These are phyloP conservation scores for Scleropages formosus DNA, from an alignment of 2,797 vertebrate species.

Conservation along the genomic window DNA sequence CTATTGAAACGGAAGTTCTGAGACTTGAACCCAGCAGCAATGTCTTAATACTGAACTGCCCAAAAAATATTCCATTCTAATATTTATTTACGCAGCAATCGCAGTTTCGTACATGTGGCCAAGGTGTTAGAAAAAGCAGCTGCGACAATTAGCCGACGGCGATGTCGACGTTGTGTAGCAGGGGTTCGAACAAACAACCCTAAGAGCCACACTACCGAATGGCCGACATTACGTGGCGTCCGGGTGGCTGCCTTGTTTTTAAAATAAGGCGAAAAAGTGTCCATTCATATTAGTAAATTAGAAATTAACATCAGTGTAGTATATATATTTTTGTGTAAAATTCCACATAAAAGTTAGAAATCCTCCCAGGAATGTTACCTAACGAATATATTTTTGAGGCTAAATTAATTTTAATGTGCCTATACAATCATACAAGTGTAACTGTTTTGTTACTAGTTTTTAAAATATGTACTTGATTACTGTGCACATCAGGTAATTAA, in stretches of 20 bases:
- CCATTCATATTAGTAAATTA: too few relatives aligned
- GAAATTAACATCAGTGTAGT: background rate
- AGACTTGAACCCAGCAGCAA: conserved; percentile 13
- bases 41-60: background rate
- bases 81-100: too few relatives aligned
- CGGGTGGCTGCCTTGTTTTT: too few relatives aligned
- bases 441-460: too few relatives aligned
- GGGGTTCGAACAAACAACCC: background rate
- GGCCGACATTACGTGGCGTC: too few relatives aligned
- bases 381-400: background rate
- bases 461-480: background rate
- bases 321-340: conserved; percentile 19
- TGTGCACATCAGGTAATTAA: background rate
- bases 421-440: background rate
- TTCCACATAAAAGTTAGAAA: background rate
- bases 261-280: background rate
- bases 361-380: background rate
- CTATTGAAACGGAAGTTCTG: conserved; percentile 16
- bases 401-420: background rate
- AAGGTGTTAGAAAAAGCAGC: too few relatives aligned
- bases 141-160: too few relatives aligned
- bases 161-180: too few relatives aligned
- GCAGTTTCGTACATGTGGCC: too few relatives aligned
- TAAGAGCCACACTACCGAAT: background rate
- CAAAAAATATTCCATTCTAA: background rate